phyloP scores from a whole-genome alignment of 2,888 invertebrate genomes.

The Tillus elongatus region DNA sequence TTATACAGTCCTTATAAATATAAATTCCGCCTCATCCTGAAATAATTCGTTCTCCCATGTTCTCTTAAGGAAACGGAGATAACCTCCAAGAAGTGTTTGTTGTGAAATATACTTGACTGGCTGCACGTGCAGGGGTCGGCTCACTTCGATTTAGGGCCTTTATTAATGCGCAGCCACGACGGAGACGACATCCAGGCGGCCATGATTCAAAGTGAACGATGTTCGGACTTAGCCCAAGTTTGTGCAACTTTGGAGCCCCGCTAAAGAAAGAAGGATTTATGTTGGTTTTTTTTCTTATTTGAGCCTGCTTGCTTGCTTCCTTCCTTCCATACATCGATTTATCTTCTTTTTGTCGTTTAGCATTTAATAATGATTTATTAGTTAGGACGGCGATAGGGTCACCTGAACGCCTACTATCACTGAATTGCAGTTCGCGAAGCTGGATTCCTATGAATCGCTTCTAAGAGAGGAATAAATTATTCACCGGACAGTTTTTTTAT shows the following conservation, averaged over 20 bases:
- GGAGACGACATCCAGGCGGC: constrained; percentile 37
- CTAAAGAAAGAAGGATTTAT: constrained; percentile 42
- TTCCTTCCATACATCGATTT: constrained; percentile 40
- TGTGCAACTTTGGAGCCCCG: constrained; percentile 39
- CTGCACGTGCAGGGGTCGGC: constrained; percentile 27
- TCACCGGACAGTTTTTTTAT: too few species aligned
- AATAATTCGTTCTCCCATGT: too few species aligned
- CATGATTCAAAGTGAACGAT: constrained; percentile 43
- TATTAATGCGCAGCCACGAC: constrained; percentile 40
- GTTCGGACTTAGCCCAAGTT: constrained; percentile 42
- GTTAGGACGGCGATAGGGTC: constrained; percentile 25
- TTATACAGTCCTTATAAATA: too few species aligned
- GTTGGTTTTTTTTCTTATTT: constrained; percentile 35
- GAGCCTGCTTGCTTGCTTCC: constrained; percentile 35
- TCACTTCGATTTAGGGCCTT: constrained; percentile 28
- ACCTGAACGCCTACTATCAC: constrained; percentile 23
- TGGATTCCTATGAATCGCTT: too few species aligned
- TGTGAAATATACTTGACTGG: constrained; percentile 12
- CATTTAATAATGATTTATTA: constrained; percentile 41
- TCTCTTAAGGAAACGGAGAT: too few species aligned
- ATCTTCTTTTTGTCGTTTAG: constrained; percentile 42
- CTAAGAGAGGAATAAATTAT: too few species aligned
- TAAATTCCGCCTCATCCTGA: too few species aligned
- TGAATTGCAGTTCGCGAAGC: constrained; percentile 3
- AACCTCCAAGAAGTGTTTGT: constrained; percentile 1